Conservation (phyloP, 2,113 vertebrate species). For the Thomomys bottae region DNA sequence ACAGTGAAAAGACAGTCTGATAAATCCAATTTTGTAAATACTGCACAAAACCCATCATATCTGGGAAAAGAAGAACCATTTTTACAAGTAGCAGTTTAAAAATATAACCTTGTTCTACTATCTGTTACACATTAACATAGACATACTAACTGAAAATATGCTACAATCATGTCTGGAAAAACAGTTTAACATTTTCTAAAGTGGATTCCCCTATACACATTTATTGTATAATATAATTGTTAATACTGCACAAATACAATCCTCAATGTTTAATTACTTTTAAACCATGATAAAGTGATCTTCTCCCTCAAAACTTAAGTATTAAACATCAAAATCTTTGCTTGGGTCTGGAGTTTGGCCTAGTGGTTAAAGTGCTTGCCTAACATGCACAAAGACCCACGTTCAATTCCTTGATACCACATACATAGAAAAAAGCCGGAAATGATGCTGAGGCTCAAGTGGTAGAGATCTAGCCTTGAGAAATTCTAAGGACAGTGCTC, state of each 20-base stretch:
- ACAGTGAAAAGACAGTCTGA: conserved; percentile 84
- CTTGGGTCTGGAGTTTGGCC: no score
- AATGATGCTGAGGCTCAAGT: no score
- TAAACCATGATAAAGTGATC: conserved; percentile 77
- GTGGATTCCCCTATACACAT: conserved; percentile 55
- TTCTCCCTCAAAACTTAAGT: conserved; percentile 78
- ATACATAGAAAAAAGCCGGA: no score
- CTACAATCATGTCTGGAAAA: conserved; percentile 83
- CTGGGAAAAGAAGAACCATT: conserved; percentile 74
- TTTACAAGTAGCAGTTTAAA: conserved; percentile 84
- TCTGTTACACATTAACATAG: conserved; percentile 83
- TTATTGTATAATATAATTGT: conserved; percentile 78
- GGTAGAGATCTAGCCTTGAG: no score
- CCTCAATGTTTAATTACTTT: conserved; percentile 83
- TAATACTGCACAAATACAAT: conserved; percentile 86
- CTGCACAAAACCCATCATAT: conserved; percentile 83
- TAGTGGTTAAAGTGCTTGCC: no score
- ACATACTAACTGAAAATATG: conserved; percentile 84
- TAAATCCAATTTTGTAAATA: conserved; percentile 82
- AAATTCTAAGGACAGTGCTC: no score
- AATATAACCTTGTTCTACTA: conserved; percentile 80
- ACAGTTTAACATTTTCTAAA: conserved; percentile 78
- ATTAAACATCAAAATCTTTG: conserved; percentile 83
- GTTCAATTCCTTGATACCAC: no score
- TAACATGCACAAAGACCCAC: no score